Conservation (phyloP, 2,888 invertebrate genomes). For the Archips xylosteana region DNA sequence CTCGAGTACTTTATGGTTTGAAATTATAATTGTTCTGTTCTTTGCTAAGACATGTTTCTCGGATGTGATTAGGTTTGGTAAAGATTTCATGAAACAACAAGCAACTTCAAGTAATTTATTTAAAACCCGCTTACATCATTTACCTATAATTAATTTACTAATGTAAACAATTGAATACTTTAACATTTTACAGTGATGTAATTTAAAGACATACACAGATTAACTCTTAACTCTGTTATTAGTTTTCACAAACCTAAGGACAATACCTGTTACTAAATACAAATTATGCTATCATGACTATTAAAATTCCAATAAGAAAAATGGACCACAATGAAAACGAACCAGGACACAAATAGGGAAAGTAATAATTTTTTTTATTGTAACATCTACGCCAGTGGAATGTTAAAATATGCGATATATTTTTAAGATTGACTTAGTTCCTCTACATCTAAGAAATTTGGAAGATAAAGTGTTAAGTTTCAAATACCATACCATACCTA, state of each 20-base stretch:
- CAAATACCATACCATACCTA: conserved; percentile 14
- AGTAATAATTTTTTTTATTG: background rate
- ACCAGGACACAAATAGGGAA: background rate
- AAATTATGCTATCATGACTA: background rate
- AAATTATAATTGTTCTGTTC: no score
- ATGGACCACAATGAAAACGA: background rate
- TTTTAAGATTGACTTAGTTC: conserved; percentile 14
- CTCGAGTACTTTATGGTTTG: background rate
- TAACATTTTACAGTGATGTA: conserved; percentile 22
- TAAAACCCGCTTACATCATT: conserved; percentile 17
- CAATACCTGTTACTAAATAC: background rate
- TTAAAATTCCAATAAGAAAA: background rate
- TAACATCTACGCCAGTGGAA: background rate
- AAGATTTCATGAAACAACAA: conserved; percentile 12
- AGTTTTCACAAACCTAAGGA: conserved; percentile 6
- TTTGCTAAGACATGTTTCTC: background rate
- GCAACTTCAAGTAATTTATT: conserved; percentile 39
- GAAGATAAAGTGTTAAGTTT: conserved; percentile 17
- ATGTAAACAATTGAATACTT: conserved; percentile 28
- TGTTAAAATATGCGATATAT: conserved; percentile 9
- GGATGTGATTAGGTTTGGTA: background rate
- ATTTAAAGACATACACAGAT: conserved; percentile 6
- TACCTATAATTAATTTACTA: conserved; percentile 12
- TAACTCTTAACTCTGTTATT: conserved; percentile 4
- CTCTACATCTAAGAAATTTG: conserved; percentile 8